Conservation (phyloP, 1,140 invertebrate species). For the Pentalonia nigronervosa region DNA sequence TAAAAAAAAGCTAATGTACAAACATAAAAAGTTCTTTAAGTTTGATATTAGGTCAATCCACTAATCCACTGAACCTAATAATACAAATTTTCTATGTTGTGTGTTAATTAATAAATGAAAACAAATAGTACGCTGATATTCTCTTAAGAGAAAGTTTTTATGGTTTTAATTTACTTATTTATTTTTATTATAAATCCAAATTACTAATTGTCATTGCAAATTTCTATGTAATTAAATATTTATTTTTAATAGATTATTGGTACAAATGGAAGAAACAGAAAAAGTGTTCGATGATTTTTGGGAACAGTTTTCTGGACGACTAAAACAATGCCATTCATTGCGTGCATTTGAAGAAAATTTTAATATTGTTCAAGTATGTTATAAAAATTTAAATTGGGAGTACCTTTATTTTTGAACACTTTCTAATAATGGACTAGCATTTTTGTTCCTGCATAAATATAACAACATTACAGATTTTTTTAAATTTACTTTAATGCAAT, state of each 20-base stretch:
- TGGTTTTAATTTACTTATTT: not conserved
- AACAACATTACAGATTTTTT: not conserved
- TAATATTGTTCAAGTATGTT: conserved; percentile 74
- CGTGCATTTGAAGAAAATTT: conserved; percentile 90
- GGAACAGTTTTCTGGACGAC: conserved; percentile 84
- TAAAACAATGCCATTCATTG: conserved; percentile 88
- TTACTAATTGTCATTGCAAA: no score
- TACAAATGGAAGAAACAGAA: conserved; percentile 95
- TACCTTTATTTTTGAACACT: not conserved
- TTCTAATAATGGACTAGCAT: not conserved
- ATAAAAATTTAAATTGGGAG: not conserved
- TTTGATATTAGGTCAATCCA: no score
- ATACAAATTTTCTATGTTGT: no score
- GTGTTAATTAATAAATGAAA: no score
- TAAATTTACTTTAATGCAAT: not conserved
- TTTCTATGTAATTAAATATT: not conserved
- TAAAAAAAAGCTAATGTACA: not conserved
- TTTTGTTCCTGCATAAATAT: not conserved
- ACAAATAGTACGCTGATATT: no score
- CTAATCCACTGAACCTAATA: no score
- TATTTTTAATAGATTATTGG: conserved; percentile 66
- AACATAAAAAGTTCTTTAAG: not conserved
- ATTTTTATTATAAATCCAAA: not conserved
- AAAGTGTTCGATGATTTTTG: conserved; percentile 93
- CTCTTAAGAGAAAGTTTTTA: no score